phyloP scores from a whole-genome alignment of 2,797 vertebrate species.

The Pantherophis vulpinus region DNA sequence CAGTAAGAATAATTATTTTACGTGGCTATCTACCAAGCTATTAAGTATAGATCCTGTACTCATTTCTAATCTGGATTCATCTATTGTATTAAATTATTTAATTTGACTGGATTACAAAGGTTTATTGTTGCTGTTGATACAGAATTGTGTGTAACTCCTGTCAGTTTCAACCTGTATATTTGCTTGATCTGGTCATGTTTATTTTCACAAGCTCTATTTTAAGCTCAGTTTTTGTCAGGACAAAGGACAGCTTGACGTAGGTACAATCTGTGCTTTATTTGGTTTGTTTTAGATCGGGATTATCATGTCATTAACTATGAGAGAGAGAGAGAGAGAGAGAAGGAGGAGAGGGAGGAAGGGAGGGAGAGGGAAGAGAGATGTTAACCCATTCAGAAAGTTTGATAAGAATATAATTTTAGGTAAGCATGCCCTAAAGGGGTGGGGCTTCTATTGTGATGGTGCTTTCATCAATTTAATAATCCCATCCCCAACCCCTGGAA shows the following conservation, averaged over 20 bases:
- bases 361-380: not conserved
- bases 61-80: not conserved
- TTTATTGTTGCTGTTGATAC: not conserved
- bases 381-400: not conserved
- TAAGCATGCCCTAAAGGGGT: not conserved
- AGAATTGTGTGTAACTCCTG: not conserved
- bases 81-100: not conserved
- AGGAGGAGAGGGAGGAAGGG: not conserved
- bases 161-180: not conserved
- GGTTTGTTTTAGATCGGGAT: conserved; percentile 8
- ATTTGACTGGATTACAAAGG: not conserved
- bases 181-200: conserved; percentile 8
- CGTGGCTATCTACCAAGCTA: not conserved
- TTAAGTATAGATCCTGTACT: too few relatives aligned
- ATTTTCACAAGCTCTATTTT: conserved; percentile 35
- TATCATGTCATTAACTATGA: not conserved
- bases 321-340: not conserved
- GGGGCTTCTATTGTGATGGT: not conserved
- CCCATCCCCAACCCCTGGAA: not conserved
- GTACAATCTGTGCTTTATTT: conserved; percentile 6
- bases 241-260: not conserved
- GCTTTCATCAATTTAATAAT: not conserved
- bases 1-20: not conserved
- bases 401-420: not conserved
- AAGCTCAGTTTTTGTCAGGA: conserved; percentile 28